phyloP scores from a whole-genome alignment of 1,140 invertebrate species.

The Lethrus apterus region DNA sequence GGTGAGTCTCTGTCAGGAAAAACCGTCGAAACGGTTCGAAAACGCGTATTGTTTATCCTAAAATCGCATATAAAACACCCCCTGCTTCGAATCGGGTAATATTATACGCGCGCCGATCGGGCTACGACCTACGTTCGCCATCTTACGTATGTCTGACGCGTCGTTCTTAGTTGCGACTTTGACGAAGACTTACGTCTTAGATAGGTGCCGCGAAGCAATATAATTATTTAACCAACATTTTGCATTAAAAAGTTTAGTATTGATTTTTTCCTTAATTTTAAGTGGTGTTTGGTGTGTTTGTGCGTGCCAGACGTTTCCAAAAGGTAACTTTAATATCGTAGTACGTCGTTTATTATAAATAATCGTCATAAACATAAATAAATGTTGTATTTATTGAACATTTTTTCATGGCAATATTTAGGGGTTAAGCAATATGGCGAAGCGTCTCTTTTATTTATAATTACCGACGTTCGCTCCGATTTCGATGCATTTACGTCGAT shows the following conservation, averaged over 20 bases:
- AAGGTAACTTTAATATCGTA: slow-evolving; percentile 8
- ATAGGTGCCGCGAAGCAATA: slow-evolving; percentile 34
- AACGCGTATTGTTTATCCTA: slow-evolving; percentile 7
- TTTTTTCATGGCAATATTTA: slow-evolving; percentile 35
- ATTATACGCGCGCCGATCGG: slow-evolving; percentile 26
- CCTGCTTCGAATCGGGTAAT: slow-evolving; percentile 24
- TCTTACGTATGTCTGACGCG: slow-evolving; percentile 32
- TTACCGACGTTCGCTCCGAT: background rate
- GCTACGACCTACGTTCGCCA: slow-evolving; percentile 29
- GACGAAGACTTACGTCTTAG: slow-evolving; percentile 32
- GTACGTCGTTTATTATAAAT: slow-evolving; percentile 20
- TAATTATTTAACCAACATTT: slow-evolving; percentile 43
- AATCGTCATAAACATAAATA: slow-evolving; percentile 12
- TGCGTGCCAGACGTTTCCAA: background rate
- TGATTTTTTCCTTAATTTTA: slow-evolving; percentile 37
- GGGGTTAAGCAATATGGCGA: slow-evolving; percentile 38
- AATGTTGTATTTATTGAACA: slow-evolving; percentile 33
- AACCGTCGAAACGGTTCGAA: slow-evolving; percentile 1
- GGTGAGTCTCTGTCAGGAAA: slow-evolving; percentile 15
- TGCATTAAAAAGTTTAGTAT: slow-evolving; percentile 41
- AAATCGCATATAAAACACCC: slow-evolving; percentile 17
- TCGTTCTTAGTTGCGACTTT: slow-evolving; percentile 28
- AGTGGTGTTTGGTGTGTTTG: slow-evolving; percentile 18
- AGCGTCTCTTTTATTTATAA: slow-evolving; percentile 33
- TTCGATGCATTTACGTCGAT: no score